phyloP scores from a whole-genome alignment of 1,140 invertebrate genomes.

The Drosophila azteca region DNA sequence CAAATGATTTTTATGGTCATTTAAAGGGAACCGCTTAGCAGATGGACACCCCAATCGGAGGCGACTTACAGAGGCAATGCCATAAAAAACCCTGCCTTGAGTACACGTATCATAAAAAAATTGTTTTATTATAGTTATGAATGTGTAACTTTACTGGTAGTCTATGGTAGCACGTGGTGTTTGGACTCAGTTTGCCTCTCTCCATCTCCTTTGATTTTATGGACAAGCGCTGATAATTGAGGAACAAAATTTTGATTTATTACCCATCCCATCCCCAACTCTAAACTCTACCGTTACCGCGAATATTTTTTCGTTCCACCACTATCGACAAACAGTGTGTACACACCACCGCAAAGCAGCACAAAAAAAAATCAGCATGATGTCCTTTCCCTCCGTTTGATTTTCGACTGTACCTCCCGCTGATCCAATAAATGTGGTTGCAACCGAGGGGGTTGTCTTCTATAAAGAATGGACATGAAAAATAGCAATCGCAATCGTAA shows the following conservation, averaged over 20 bases:
- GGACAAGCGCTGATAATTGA: constrained; percentile 49
- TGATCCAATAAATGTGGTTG: no score
- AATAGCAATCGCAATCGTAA: constrained; percentile 21
- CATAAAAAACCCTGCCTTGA: constrained; percentile 33
- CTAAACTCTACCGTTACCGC: neutral
- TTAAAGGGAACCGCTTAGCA: constrained; percentile 50
- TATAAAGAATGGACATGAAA: constrained; percentile 1
- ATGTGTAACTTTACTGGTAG: neutral
- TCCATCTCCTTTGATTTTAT: constrained; percentile 7
- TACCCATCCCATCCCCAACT: constrained; percentile 9
- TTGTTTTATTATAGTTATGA: neutral
- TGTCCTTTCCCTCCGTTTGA: constrained; percentile 23
- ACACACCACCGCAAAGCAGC: constrained; percentile 3
- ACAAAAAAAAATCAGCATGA: constrained; percentile 18
- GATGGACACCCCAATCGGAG: constrained; percentile 13
- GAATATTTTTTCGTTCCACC: neutral
- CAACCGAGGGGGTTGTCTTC: no score
- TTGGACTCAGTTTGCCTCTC: neutral
- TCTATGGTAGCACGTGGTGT: constrained; percentile 29
- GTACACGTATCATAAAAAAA: constrained; percentile 10
- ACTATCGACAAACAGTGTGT: constrained; percentile 9
- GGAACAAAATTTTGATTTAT: constrained; percentile 56
- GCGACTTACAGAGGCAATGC: constrained; percentile 13
- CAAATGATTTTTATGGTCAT: constrained; percentile 53
- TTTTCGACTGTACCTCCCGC: neutral